phyloP scores from a whole-genome alignment of 2,113 vertebrate genomes.

The Macquaria ambigua region DNA sequence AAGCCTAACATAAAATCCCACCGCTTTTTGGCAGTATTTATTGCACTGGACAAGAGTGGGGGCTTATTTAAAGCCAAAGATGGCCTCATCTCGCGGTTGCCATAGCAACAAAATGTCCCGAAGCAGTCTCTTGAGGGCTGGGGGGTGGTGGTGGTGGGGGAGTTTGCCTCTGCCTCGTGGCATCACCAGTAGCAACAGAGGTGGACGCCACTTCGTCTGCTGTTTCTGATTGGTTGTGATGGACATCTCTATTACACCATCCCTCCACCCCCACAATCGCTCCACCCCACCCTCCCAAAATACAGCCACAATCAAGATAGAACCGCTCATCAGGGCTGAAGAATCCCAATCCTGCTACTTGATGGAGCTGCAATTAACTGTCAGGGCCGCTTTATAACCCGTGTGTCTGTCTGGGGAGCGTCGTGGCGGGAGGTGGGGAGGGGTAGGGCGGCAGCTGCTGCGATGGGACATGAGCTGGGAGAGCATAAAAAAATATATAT shows the following conservation, averaged over 20 bases:
- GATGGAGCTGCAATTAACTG: conserved; percentile 66
- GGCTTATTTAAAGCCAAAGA: conserved; percentile 59
- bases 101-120: conserved; percentile 77
- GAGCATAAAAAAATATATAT: background rate
- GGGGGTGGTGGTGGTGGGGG: too few species aligned
- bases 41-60: conserved; percentile 33
- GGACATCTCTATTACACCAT: conserved; percentile 52
- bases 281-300: conserved; percentile 19
- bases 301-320: conserved; percentile 62
- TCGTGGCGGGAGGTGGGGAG: background rate
- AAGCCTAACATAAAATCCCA: conserved; percentile 19
- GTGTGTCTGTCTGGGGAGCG: conserved; percentile 16
- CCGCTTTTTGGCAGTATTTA: conserved; percentile 42
- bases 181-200: conserved; percentile 61
- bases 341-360: conserved; percentile 53
- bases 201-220: conserved; percentile 50
- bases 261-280: background rate
- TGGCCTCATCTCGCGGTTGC: conserved; percentile 53
- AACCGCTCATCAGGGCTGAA: conserved; percentile 66
- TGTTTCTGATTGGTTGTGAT: conserved; percentile 66
- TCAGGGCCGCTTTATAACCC: conserved; percentile 34
- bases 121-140: conserved; percentile 45
- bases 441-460: background rate
- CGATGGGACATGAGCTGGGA: background rate
- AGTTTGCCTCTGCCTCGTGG: conserved; percentile 26